Percentiles rank a stretch among this genome's conserved stretches.
Evolutionary conservation across 2,888 invertebrate genomes (phyloP).

Genomic region (Silvanus unidentatus): DNA sequence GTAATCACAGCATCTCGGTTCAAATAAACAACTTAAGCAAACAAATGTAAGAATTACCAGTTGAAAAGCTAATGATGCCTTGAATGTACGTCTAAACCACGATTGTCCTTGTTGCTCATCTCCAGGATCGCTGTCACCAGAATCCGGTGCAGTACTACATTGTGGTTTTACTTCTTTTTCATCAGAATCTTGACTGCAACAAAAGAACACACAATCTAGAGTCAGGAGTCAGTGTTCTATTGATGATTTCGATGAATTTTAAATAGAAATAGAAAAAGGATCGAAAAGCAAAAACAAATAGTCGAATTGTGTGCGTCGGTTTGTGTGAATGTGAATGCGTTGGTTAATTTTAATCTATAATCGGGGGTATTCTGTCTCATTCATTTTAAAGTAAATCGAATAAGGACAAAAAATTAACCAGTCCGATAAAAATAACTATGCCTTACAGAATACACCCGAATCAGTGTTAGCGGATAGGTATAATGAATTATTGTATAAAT

Average conservation of each 20-base stretch:
- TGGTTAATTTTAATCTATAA: too few relatives aligned
- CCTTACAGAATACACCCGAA: slow-evolving; percentile 1
- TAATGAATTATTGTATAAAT: slow-evolving; percentile 20
- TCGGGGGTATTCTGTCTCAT: too few relatives aligned
- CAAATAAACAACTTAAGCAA: slow-evolving; percentile 67
- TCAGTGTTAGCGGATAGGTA: not conserved
- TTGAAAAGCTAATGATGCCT: slow-evolving; percentile 72
- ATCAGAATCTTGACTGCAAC: slow-evolving; percentile 33
- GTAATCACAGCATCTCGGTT: slow-evolving; percentile 73
- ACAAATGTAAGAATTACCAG: slow-evolving; percentile 67
- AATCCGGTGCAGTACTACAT: not conserved
- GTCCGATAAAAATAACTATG: not conserved
- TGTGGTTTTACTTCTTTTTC: slow-evolving; percentile 9
- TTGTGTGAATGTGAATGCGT: too few relatives aligned
- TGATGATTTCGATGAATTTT: too few relatives aligned
- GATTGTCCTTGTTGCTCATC: slow-evolving; percentile 46
- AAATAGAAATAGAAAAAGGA: too few relatives aligned
- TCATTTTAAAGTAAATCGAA: too few relatives aligned
- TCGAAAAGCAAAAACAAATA: too few relatives aligned
- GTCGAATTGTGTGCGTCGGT: too few relatives aligned
- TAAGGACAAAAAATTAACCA: too few relatives aligned
- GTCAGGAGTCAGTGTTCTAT: too few relatives aligned
- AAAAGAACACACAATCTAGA: slow-evolving; percentile 13
- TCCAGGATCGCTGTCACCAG: slow-evolving; percentile 54
- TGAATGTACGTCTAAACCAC: slow-evolving; percentile 67